Base-by-base conservation (phyloP, 2,888 invertebrate species). In the Sphaeridia pumilis region DNA sequence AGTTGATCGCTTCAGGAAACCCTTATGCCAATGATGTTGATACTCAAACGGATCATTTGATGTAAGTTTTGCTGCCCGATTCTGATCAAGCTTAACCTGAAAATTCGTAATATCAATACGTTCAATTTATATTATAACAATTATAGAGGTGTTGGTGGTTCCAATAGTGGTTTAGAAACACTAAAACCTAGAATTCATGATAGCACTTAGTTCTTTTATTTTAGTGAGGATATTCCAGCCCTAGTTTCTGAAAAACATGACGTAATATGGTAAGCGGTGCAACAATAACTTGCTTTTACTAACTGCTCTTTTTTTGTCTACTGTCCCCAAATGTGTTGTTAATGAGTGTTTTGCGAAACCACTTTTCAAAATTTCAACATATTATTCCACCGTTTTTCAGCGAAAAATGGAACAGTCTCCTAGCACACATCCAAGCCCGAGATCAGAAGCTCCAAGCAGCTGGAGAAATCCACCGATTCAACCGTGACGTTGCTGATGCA, bases 381-480 rank as follows among this genome's bases (percentile, higher is more conserved):
- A n/a, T n/a, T n/a, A n/a, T 38, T 7, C 5, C 5, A 38, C 20
- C 7, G 12, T 12, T 12, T 38, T 47, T 17, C 28, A 60, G 60
- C 24, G 53, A 54, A 14, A 58, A 60, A 47, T 98, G 97, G 95
- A 83, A 87, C 60, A 81, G 84, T 43, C 78, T 97, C 0, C 76
- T 92, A 46, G 84, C 87, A 47, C 82, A 88, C 68, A 84, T 95
- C 54, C 84, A 85, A 64, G 81, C 85, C 46, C 80, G 95, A 14
- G 88, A 88, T 60, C 81, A 84, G 57, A 83, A 90, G 38, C 74
- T 98, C 35, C 82, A 84, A 68, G 95, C 92, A 1, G 97, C 97
- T 1, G 94, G 89, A 10, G 93, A 95, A 74, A 90, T 97, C 61
- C 97, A 97, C 72, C 80, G 93, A 51, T 97, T 94, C 78, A 95